Conservation (phyloP, 2,888 invertebrate genomes). For the Craniophora ligustri region DNA sequence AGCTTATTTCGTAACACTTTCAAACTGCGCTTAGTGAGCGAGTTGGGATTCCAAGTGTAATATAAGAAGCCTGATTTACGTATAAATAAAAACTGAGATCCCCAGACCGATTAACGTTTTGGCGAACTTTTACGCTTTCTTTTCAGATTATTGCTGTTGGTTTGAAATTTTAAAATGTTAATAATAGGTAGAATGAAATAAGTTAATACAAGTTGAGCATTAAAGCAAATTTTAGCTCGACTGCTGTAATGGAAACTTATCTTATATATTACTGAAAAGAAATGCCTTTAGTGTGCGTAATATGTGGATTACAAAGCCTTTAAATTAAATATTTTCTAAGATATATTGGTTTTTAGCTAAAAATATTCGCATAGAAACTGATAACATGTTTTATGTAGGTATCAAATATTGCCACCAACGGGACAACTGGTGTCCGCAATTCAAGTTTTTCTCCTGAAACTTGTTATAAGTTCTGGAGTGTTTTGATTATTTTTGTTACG, state of each 20-base stretch:
- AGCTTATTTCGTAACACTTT: slow-evolving; percentile 36
- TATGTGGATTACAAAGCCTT: slow-evolving; percentile 13
- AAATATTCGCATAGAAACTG: slow-evolving; percentile 34
- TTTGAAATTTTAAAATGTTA: slow-evolving; percentile 17
- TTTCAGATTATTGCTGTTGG: slow-evolving; percentile 21
- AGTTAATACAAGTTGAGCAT: slow-evolving; percentile 3
- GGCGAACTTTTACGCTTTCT: slow-evolving; percentile 19
- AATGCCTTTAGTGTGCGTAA: slow-evolving; percentile 19
- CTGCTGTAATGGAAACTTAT: no score
- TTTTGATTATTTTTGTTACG: slow-evolving; percentile 60
- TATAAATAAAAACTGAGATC: slow-evolving; percentile 38
- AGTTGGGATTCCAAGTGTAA: slow-evolving; percentile 35
- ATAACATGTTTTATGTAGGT: slow-evolving; percentile 54
- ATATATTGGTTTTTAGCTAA: slow-evolving; percentile 32
- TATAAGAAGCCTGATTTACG: slow-evolving; percentile 35
- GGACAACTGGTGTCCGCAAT: slow-evolving; percentile 68
- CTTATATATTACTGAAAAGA: slow-evolving; percentile 17
- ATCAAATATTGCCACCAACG: slow-evolving; percentile 62
- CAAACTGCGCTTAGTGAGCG: slow-evolving; percentile 24
- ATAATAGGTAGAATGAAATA: neutral
- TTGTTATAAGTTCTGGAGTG: slow-evolving; percentile 64
- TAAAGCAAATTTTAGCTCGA: no score
- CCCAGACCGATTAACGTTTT: slow-evolving; percentile 25
- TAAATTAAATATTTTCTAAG: slow-evolving; percentile 24
- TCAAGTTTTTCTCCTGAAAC: slow-evolving; percentile 68